Percentiles rank a stretch among this genome's conserved stretches.
phyloP scores from a whole-genome alignment of 1,140 invertebrate genomes.

The Atta colombica region DNA sequence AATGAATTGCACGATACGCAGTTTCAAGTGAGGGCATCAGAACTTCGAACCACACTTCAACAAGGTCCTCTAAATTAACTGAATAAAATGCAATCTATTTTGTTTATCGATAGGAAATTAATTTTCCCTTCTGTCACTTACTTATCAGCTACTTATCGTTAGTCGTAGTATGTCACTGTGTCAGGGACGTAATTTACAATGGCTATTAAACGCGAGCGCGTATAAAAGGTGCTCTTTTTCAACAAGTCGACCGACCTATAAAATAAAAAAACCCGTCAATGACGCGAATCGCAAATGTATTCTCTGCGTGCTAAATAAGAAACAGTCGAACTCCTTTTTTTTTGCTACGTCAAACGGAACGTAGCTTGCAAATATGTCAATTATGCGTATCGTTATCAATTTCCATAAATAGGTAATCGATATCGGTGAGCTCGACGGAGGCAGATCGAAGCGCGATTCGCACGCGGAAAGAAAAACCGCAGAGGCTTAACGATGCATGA shows the following conservation, averaged over 20 bases:
- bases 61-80: neutral
- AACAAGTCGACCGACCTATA: neutral
- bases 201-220: neutral
- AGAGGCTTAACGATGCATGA: constrained; percentile 15
- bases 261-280: constrained; percentile 23
- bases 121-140: constrained; percentile 29
- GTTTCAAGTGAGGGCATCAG: neutral
- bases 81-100: neutral
- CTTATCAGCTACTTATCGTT: constrained; percentile 17
- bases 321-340: neutral
- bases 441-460: constrained; percentile 22
- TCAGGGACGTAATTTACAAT: constrained; percentile 33
- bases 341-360: neutral
- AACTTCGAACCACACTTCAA: neutral
- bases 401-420: constrained; percentile 13
- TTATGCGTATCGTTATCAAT: neutral
- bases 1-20: neutral
- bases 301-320: neutral
- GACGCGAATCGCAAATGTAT: neutral
- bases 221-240: neutral
- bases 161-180: constrained; percentile 10
- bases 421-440: neutral
- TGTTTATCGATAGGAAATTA: neutral
- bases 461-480: constrained; percentile 2
- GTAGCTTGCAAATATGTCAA: neutral